Evolutionary conservation across 2,888 invertebrate genomes (phyloP), one percentile per base, ranked within the genome.

Genomic region (Octodonta nipae): DNA sequence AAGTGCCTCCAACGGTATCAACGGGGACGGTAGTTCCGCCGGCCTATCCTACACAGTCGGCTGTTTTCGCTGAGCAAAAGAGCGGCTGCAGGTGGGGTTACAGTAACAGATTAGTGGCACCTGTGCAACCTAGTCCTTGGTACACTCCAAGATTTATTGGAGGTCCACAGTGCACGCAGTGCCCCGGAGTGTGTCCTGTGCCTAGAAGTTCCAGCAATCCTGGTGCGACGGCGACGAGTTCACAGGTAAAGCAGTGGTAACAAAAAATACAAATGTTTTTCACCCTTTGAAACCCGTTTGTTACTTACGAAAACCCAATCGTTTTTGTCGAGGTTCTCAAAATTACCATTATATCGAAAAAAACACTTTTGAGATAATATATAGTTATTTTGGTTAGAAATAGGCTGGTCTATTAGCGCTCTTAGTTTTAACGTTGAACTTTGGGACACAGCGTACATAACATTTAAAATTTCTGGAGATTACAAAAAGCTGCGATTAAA

Each of bases 1-100:
- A 53, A 47, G 44, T 54, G 47, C 53, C 45, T 15, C 43, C 47
- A 13, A 44, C 47, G 14, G 36, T 40, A 28, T 45, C 48, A 27
- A 43, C 50, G 30, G 22, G 22, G 22, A 44, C 48, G 15, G 37
- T 41, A 28, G 47, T 49, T 28, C 44, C 50, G 31, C 46, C 51
- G 15, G 44, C 50, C 30, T 49, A 47, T 43, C 55, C 51, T 35
- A 65, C 58, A 42, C 65, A 66, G 44, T 56, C 66, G 12, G 66
- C 66, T 3, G 66, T 67, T 8, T 67, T 60, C 44, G 61, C 64
- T n/a, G 65, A 65, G 41, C 60, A 62, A 25, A 65, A 65, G 46
- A 26, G 13, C 8, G 60, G 61, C 30, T 61, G 60, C 33, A 57
- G 61, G 28, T 66, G 66, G 63, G 62, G 63, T n/a, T 66, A 66